Percentiles rank a stretch among this genome's conserved stretches.
phyloP scores from a whole-genome alignment of 2,113 vertebrate genomes.

The Saccopteryx leptura region DNA sequence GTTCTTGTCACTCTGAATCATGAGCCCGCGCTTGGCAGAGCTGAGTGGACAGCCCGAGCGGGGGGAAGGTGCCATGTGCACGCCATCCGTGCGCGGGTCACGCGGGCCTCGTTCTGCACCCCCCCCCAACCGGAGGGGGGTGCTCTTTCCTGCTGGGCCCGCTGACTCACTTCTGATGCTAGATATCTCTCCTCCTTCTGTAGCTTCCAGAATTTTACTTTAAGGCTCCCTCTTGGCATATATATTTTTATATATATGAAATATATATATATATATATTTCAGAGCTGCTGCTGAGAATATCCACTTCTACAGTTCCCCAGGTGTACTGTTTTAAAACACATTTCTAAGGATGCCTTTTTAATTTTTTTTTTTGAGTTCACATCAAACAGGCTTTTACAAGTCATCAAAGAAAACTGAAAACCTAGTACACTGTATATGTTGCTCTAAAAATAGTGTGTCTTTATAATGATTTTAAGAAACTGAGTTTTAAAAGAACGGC shows the following conservation, averaged over 20 bases:
- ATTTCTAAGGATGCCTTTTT: constrained; percentile 87
- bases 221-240: background rate
- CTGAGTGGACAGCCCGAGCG: constrained; percentile 58
- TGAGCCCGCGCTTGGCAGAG: constrained; percentile 60
- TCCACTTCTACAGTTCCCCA: constrained; percentile 71
- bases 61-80: constrained; percentile 60
- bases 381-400: constrained; percentile 92
- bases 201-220: constrained; percentile 66
- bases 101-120: background rate
- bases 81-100: background rate
- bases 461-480: constrained; percentile 79
- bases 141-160: constrained; percentile 35
- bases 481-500: constrained; percentile 59
- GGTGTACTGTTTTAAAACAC: constrained; percentile 90
- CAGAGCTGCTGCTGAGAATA: constrained; percentile 78
- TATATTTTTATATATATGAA: background rate
- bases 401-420: constrained; percentile 88
- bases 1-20: constrained; percentile 83
- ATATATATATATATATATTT: background rate
- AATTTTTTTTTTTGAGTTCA: constrained; percentile 87
- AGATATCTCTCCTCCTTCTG: constrained; percentile 63
- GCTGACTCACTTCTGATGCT: constrained; percentile 65
- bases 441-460: constrained; percentile 76
- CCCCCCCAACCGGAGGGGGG: background rate
- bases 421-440: constrained; percentile 54